A percentile compares a stretch with the other conserved stretches of the same genome.
Evolutionary conservation across 2,888 invertebrate genomes (phyloP).

Genomic region (Cheilosia urbana): DNA sequence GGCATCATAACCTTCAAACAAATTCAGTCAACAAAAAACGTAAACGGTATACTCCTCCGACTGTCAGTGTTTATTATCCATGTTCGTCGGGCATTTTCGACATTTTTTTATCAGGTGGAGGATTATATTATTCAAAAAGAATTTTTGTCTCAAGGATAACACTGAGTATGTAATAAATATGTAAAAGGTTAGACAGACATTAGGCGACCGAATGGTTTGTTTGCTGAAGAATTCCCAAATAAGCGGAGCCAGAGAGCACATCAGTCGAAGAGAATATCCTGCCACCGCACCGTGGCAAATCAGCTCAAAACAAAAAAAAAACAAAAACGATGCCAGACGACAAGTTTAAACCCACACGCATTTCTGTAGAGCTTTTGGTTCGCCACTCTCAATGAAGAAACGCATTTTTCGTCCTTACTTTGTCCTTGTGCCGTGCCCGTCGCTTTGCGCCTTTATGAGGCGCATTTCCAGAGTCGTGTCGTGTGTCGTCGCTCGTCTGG

Average conservation of each 20-base stretch:
- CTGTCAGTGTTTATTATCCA: conserved; percentile 19
- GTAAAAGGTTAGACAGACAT: conserved; percentile 65
- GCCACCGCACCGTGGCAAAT: conserved; percentile 6
- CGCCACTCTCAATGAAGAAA: conserved; percentile 6
- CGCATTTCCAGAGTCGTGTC: conserved; percentile 11
- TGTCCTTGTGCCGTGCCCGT: background rate
- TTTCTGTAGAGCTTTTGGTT: conserved; percentile 9
- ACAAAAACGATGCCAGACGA: background rate
- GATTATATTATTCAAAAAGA: conserved; percentile 57
- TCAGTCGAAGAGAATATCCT: conserved; percentile 21
- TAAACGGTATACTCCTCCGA: background rate
- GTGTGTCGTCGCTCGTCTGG: background rate
- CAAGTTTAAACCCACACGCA: conserved; percentile 12
- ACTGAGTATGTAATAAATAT: conserved; percentile 31
- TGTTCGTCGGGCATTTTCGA: conserved; percentile 20
- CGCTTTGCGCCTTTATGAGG: background rate
- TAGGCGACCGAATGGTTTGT: conserved; percentile 44
- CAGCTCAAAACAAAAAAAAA: background rate
- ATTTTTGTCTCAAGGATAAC: conserved; percentile 65
- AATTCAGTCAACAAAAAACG: background rate
- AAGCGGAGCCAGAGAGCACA: conserved; percentile 8
- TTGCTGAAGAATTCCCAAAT: conserved; percentile 32
- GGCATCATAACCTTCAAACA: conserved; percentile 25
- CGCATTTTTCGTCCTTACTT: conserved; percentile 46
- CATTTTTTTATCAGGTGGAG: conserved; percentile 44